Evolutionary conservation across 2,888 invertebrate species (phyloP), one percentile per base, ranked within the genome.

Genomic region (Oxystoma pomonae): DNA sequence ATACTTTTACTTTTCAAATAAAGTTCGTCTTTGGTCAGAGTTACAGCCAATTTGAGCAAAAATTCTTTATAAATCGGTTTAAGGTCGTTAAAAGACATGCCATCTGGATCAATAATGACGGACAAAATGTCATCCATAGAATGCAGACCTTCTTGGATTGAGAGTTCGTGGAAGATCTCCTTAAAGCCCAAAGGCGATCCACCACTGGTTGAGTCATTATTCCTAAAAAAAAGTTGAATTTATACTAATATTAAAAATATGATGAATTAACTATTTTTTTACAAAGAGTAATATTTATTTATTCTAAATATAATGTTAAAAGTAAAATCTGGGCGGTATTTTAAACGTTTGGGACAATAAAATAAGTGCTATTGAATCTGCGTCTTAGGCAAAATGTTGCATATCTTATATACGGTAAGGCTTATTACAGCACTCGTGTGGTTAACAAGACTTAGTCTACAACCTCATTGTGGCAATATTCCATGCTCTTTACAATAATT

Each of bases 51-150:
- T 80, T 94, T 94, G 50, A 94, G 80, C 57, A 95, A 82, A 76
- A 95, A 92, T 80, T 94, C 94, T 78, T 94, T 93, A 77, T 95
- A 94, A 67, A 94, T 90, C 55, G 94, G 94, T 78, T 94, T 94
- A 65, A 95, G 83, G 75, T 94, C 94, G 81, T 94, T 94, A 79
- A 94, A 94, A 61, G 93, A 93, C 94, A 94, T 94, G 65, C 94
- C 94, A 78, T 94, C 92, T 49, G 93, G 89, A 79, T 94, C 92
- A 72, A 95, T 92, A 76, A 95, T 94, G 75, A 91, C 91, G 74
- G 90, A 91, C 58, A 95, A 83, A 72, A 93, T 93, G 74, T 93
- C 93, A 76, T 94, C 94, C 81, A 94, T 87, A 62, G 91, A 93
- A 76, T 92, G 91, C 59, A 94, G 84, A 74, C 93, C 93, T 81